Evolutionary conservation across 2,888 invertebrate species (phyloP).

Genomic region (Sphecodes monilicornis): DNA sequence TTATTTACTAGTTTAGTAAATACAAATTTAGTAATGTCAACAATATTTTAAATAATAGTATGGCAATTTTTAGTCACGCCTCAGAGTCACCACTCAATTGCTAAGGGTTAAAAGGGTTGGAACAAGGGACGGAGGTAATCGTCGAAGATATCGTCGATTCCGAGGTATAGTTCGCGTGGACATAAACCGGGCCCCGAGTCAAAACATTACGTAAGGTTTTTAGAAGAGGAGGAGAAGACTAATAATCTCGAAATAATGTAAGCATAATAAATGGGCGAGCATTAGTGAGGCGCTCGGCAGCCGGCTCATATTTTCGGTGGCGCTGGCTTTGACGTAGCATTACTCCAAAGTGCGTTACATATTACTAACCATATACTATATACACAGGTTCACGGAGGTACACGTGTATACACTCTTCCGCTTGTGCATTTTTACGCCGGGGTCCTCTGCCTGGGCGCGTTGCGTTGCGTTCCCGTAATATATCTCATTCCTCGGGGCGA

Average conservation of each 20-base stretch:
- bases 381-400: conserved; percentile 56
- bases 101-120: not conserved
- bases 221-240: conserved; percentile 77
- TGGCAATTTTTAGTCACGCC: no score
- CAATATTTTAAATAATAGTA: no score
- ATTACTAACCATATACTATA: conserved; percentile 76
- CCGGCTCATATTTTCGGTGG: conserved; percentile 83
- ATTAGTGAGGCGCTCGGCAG: conserved; percentile 83
- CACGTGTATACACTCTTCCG: not conserved
- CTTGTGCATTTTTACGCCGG: conserved; percentile 31
- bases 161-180: conserved; percentile 57
- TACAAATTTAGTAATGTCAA: no score
- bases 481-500: conserved; percentile 61
- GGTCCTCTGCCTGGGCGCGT: not conserved
- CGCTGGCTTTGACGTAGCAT: conserved; percentile 84
- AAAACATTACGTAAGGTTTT: conserved; percentile 78
- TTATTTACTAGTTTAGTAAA: no score
- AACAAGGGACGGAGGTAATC: conserved; percentile 4
- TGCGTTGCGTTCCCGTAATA: conserved; percentile 28
- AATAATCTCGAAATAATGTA: conserved; percentile 84
- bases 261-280: conserved; percentile 82
- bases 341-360: conserved; percentile 83
- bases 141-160: conserved; percentile 22
- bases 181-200: conserved; percentile 70
- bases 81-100: not conserved